Evolutionary conservation across 2,113 vertebrate species (phyloP).

Genomic region (Panurus biarmicus): DNA sequence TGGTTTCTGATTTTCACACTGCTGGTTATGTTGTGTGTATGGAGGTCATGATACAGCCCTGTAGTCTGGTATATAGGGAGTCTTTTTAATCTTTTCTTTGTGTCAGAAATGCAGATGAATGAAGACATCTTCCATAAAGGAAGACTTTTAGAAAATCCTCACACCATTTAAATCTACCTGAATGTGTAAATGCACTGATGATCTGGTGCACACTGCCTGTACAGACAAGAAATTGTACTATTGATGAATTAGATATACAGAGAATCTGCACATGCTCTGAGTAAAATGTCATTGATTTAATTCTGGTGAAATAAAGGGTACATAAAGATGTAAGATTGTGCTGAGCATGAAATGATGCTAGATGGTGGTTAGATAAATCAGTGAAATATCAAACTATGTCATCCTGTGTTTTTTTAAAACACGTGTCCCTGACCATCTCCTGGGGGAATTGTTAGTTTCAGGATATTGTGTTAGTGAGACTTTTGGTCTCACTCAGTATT

Average conservation of each 20-base stretch:
- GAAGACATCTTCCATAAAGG: background rate
- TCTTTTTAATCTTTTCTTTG: background rate
- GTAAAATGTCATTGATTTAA: background rate
- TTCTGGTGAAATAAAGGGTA: background rate
- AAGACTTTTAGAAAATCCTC: background rate
- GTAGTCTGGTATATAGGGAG: background rate
- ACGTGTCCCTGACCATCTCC: background rate
- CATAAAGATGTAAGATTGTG: background rate
- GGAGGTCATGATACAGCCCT: too few species aligned
- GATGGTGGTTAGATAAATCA: background rate
- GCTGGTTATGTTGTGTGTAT: background rate
- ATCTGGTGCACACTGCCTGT: background rate
- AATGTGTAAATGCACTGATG: background rate
- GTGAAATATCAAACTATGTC: background rate
- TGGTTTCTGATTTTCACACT: background rate
- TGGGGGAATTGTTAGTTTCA: background rate
- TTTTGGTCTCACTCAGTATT: background rate
- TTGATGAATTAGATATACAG: background rate
- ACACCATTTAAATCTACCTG: background rate
- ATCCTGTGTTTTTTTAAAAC: background rate
- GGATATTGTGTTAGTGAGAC: background rate
- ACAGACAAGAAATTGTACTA: background rate
- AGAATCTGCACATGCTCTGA: background rate
- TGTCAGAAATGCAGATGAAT: background rate
- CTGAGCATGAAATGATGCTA: background rate